Evolutionary conservation across 2,888 invertebrate genomes (phyloP).

Genomic region (Dynastes hyllus): DNA sequence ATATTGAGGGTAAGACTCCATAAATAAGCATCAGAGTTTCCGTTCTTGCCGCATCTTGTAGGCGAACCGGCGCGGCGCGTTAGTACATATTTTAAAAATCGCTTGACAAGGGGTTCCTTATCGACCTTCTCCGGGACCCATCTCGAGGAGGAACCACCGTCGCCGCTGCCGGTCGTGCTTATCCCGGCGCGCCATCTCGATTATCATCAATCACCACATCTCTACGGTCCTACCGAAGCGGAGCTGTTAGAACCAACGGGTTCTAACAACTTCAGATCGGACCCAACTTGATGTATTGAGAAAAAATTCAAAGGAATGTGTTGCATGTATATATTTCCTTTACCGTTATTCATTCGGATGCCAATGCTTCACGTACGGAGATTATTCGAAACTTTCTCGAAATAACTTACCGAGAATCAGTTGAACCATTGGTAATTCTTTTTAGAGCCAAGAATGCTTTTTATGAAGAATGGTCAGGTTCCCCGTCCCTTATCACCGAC

Average conservation of each 20-base stretch:
- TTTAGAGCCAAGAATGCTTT: too few relatives aligned
- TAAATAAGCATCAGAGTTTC: slow-evolving; percentile 38
- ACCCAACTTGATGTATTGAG: slow-evolving; percentile 13
- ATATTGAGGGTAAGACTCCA: slow-evolving; percentile 42
- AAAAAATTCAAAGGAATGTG: slow-evolving; percentile 13
- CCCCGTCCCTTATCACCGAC: too few relatives aligned
- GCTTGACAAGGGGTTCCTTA: slow-evolving; percentile 45
- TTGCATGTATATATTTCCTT: slow-evolving; percentile 1
- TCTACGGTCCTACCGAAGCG: neutral
- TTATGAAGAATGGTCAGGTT: too few relatives aligned
- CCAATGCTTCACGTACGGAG: neutral
- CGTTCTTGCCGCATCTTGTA: slow-evolving; percentile 1
- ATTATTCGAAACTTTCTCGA: too few relatives aligned
- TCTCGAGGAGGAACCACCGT: neutral
- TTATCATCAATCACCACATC: slow-evolving; percentile 38
- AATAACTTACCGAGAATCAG: too few relatives aligned
- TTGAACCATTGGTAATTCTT: too few relatives aligned
- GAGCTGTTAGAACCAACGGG: neutral
- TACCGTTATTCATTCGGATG: neutral
- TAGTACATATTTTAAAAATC: slow-evolving; percentile 43
- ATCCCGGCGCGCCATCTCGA: neutral
- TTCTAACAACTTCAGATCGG: slow-evolving; percentile 15
- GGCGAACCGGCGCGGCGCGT: slow-evolving; percentile 7
- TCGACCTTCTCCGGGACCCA: slow-evolving; percentile 16
- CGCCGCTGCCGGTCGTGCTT: neutral